phyloP scores from a whole-genome alignment of 2,113 vertebrate species.

The Paracanthobrama guichenoti region DNA sequence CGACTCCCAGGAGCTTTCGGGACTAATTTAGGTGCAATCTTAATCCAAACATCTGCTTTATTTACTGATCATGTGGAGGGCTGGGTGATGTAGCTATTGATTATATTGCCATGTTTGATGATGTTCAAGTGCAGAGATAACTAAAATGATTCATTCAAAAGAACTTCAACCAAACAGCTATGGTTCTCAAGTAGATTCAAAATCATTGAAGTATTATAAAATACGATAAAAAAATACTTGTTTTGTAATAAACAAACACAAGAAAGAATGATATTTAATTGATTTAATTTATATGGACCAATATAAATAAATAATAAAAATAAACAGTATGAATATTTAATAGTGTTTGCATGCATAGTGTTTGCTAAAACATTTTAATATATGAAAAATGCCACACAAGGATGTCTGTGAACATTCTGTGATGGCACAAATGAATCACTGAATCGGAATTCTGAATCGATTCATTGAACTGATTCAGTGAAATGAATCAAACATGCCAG shows the following conservation, averaged over 20 bases:
- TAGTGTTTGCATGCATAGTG: too few relatives aligned
- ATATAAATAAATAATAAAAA: neutral
- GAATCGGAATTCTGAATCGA: neutral
- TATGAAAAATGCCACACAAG: neutral
- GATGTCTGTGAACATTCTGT: neutral
- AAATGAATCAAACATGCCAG: neutral
- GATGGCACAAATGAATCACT: neutral
- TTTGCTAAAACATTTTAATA: neutral
- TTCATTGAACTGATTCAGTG: neutral
- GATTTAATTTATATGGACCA: neutral
- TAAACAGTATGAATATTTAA: neutral
- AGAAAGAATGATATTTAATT: neutral
- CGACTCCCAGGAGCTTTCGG: neutral
- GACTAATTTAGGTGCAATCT: conserved; percentile 2
- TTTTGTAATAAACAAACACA: neutral
- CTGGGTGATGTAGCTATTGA: neutral
- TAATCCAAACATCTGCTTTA: neutral
- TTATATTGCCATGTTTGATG: neutral
- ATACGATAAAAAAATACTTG: neutral
- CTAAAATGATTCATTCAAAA: neutral
- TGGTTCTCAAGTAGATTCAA: neutral
- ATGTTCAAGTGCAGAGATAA: neutral
- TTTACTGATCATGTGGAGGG: neutral
- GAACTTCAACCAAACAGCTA: neutral
- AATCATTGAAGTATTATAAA: neutral